Evolutionary conservation across 1,140 invertebrate genomes (phyloP).

Genomic region (Trialeurodes vaporariorum): DNA sequence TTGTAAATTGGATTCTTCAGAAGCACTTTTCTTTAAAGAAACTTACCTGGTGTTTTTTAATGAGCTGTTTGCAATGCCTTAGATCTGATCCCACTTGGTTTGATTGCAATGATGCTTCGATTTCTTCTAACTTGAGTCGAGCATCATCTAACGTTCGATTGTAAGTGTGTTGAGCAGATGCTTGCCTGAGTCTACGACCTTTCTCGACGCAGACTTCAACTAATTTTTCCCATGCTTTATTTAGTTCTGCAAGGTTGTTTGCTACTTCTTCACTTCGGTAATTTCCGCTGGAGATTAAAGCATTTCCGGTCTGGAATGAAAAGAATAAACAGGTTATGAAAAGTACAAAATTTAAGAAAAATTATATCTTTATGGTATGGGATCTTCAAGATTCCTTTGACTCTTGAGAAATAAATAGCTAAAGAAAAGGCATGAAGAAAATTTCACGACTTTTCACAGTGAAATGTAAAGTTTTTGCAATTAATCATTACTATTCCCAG

Average conservation of each 20-base stretch:
- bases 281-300: constrained; percentile 55
- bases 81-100: constrained; percentile 73
- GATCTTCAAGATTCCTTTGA: too few relatives aligned
- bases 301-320: constrained; percentile 42
- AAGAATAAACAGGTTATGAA: neutral
- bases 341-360: neutral
- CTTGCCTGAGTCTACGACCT: constrained; percentile 64
- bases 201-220: constrained; percentile 65
- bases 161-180: constrained; percentile 66
- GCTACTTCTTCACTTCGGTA: constrained; percentile 54
- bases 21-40: too few relatives aligned
- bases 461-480: too few relatives aligned
- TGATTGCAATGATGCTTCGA: constrained; percentile 59
- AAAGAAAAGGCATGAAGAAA: too few relatives aligned
- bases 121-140: constrained; percentile 64
- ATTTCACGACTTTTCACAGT: too few relatives aligned
- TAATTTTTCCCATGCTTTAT: constrained; percentile 58
- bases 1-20: too few relatives aligned
- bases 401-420: too few relatives aligned
- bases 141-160: constrained; percentile 66
- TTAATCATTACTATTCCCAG: too few relatives aligned
- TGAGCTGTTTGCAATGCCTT: constrained; percentile 72
- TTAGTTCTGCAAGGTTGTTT: constrained; percentile 49
- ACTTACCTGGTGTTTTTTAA: constrained; percentile 69
- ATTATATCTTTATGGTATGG: neutral